Percentiles rank a stretch among this genome's conserved stretches.
phyloP scores from a whole-genome alignment of 2,888 invertebrate genomes.

The Phrixothrix hirtus region DNA sequence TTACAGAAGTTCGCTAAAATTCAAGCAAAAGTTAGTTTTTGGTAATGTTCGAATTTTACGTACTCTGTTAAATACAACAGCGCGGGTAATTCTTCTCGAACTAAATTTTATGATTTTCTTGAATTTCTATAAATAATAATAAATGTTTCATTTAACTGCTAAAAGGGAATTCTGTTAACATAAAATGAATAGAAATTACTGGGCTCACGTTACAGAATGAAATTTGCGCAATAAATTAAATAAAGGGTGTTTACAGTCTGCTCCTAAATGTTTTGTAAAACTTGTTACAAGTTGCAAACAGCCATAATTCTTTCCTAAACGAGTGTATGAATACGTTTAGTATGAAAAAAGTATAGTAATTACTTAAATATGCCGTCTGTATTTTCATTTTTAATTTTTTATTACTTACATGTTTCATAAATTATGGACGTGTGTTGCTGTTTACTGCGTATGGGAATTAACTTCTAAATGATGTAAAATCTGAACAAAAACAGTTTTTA shows the following conservation, averaged over 20 bases:
- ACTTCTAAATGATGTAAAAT: slow-evolving; percentile 14
- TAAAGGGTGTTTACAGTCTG: not conserved
- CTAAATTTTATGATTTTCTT: no score
- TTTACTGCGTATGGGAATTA: slow-evolving; percentile 20
- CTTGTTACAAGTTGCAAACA: not conserved
- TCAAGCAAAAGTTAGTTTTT: no score
- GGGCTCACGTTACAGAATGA: not conserved
- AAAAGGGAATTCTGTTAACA: no score
- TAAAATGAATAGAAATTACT: no score
- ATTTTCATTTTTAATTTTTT: slow-evolving; percentile 21
- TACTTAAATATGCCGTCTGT: slow-evolving; percentile 15
- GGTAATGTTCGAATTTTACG: no score
- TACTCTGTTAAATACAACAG: no score
- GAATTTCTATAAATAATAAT: no score
- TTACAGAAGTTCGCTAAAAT: no score
- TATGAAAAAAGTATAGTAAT: slow-evolving; percentile 25
- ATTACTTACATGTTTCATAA: slow-evolving; percentile 10
- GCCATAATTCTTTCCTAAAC: slow-evolving; percentile 21
- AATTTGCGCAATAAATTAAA: not conserved
- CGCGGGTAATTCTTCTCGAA: no score
- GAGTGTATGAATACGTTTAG: slow-evolving; percentile 22
- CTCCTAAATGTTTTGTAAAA: not conserved
- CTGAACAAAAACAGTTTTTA: slow-evolving; percentile 20
- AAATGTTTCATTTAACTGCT: no score
- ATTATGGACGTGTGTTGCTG: slow-evolving; percentile 19